Evolutionary conservation across 2,888 invertebrate genomes (phyloP).

Genomic region (Elysia crispata): DNA sequence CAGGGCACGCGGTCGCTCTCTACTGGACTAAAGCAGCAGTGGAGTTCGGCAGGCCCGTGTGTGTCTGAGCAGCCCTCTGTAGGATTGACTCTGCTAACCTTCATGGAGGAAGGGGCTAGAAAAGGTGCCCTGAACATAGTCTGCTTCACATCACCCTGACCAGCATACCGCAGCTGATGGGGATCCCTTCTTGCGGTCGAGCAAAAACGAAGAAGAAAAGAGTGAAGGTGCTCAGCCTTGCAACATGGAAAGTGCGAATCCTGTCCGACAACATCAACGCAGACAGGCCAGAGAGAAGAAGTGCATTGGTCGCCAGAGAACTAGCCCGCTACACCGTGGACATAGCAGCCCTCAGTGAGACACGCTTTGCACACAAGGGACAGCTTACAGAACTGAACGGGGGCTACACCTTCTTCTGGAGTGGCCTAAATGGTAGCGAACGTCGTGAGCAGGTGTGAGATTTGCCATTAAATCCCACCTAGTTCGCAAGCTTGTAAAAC

Average conservation of each 20-base stretch:
- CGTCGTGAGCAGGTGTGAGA: slow-evolving; percentile 10
- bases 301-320: slow-evolving; percentile 24
- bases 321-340: slow-evolving; percentile 24
- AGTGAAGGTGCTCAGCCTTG: not conserved
- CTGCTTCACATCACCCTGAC: not conserved
- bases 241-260: slow-evolving; percentile 5
- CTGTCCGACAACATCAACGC: slow-evolving; percentile 5
- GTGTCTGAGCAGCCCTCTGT: slow-evolving; percentile 29
- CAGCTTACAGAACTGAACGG: slow-evolving; percentile 4
- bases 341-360: slow-evolving; percentile 14
- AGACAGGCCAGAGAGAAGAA: slow-evolving; percentile 19
- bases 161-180: not conserved
- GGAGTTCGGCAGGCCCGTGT: slow-evolving; percentile 17
- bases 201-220: not conserved
- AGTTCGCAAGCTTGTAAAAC: not conserved
- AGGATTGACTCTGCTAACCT: slow-evolving; percentile 32
- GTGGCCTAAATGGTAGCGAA: not conserved
- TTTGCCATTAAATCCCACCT: slow-evolving; percentile 20
- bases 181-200: not conserved
- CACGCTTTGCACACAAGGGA: slow-evolving; percentile 11
- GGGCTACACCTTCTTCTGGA: slow-evolving; percentile 33
- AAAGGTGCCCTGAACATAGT: slow-evolving; percentile 3
- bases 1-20: slow-evolving; percentile 10
- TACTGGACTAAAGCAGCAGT: slow-evolving; percentile 20
- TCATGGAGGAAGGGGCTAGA: slow-evolving; percentile 20